phyloP scores from a whole-genome alignment of 2,888 invertebrate species.

The Cephus sareptanus region DNA sequence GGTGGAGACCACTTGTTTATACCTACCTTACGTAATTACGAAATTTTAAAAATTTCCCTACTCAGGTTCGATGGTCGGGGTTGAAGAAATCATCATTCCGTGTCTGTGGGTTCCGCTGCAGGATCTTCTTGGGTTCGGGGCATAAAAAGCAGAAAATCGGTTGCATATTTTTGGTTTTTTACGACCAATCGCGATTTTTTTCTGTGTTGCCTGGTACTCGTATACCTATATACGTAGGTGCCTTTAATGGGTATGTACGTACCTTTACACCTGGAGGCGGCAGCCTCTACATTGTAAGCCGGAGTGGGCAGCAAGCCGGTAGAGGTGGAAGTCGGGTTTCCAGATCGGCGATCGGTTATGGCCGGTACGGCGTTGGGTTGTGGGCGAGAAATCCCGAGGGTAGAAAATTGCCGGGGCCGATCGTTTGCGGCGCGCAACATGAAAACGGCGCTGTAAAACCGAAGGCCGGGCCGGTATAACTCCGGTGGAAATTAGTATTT shows the following conservation, averaged over 20 bases:
- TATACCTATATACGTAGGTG: too few relatives aligned
- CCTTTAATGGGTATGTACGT: too few relatives aligned
- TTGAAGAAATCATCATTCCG: not conserved
- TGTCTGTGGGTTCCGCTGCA: not conserved
- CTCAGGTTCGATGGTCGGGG: too few relatives aligned
- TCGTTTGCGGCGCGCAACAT: slow-evolving; percentile 47
- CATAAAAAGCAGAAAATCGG: slow-evolving; percentile 59
- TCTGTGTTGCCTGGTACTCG: too few relatives aligned
- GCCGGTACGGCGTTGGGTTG: too few relatives aligned
- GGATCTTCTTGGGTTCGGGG: slow-evolving; percentile 20
- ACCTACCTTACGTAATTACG: slow-evolving; percentile 48
- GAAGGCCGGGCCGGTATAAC: slow-evolving; percentile 3
- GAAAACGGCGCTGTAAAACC: slow-evolving; percentile 52
- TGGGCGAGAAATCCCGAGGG: slow-evolving; percentile 13
- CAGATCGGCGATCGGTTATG: too few relatives aligned
- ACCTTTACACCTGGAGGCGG: too few relatives aligned
- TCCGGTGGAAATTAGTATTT: slow-evolving; percentile 4
- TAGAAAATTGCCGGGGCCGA: slow-evolving; percentile 60
- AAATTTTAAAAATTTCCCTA: slow-evolving; percentile 50
- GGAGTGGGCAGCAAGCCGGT: too few relatives aligned
- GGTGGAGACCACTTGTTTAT: too few relatives aligned
- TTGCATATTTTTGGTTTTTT: slow-evolving; percentile 63
- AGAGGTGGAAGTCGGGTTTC: too few relatives aligned
- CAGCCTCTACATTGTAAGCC: too few relatives aligned
- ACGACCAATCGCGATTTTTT: slow-evolving; percentile 55